Evolutionary conservation across 1,140 invertebrate species (phyloP), one percentile per base, ranked within the genome.

Genomic region (Drosophila rufa): DNA sequence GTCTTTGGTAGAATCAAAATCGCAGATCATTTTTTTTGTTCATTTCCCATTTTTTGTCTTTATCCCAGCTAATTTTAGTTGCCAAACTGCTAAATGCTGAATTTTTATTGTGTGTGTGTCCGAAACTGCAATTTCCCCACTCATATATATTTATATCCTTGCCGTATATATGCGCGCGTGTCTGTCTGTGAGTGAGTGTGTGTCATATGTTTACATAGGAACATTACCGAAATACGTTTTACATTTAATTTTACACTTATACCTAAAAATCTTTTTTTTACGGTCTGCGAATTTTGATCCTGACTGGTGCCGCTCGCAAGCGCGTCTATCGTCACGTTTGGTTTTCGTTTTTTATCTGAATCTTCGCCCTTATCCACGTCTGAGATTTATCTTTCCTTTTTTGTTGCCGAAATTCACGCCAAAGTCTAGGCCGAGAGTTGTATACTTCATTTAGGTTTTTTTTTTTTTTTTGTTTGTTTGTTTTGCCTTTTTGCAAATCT

Each of bases 141-240:
- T 38, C 68, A 79, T 79, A 75, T 82, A 70, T 75, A 64, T 74
- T 57, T 61, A 68, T 61, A 47, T 40, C 53, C 45, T 59, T 59
- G 64, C 61, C 65, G 50, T 43, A 79, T 67, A 67, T 75, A 70
- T 69, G 58, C 53, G 60, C 53, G 65, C 77, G 51, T 47, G 65
- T 70, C 36, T 58, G 43, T 27, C 38, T 58, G 69, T 73, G 51
- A 70, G 53, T 45, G 66, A 68, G 19, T 62, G 48, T 84, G 67
- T 90, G 66, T 76, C 68, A 61, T 58, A 73, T 77, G 73, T 82
- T 80, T 91, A 81, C 91, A 89, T 92, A 92, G 91, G 91, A 92
- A 92, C 91, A 92, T 92, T 92, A 92, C 91, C 91, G 91, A 92
- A 92, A 92, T 91, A 85, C 71, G 70, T 90, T 79, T 56, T 80